Percentiles rank a stretch among this genome's conserved stretches.
Evolutionary conservation across 2,113 vertebrate species (phyloP).

Genomic region (Holacanthus passer): DNA sequence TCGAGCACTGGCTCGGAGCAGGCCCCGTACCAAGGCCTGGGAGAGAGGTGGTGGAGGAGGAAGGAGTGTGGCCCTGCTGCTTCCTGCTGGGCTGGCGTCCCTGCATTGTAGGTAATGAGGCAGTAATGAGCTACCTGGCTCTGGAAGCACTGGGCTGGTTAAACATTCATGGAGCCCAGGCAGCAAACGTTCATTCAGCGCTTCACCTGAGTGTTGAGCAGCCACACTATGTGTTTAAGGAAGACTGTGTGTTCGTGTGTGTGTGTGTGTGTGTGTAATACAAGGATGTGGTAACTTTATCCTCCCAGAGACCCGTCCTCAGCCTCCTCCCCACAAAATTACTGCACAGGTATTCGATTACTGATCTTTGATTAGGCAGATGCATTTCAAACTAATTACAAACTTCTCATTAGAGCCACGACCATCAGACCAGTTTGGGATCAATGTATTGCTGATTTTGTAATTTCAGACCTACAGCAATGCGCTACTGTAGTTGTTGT

Average conservation of each 20-base stretch:
- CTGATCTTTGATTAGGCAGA: constrained; percentile 87
- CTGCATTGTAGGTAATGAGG: constrained; percentile 61
- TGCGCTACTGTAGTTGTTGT: neutral
- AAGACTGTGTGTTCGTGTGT: constrained; percentile 24
- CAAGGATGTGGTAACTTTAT: constrained; percentile 80
- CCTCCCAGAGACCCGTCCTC: constrained; percentile 66
- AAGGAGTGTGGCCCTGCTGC: constrained; percentile 44
- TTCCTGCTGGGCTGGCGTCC: constrained; percentile 50
- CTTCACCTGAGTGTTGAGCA: constrained; percentile 70
- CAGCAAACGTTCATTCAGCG: constrained; percentile 72
- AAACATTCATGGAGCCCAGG: constrained; percentile 82
- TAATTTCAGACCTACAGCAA: neutral
- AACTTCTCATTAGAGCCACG: constrained; percentile 47
- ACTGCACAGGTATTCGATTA: constrained; percentile 81
- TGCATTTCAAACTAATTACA: constrained; percentile 83
- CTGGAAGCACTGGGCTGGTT: constrained; percentile 64
- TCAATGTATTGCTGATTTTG: neutral
- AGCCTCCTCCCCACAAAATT: constrained; percentile 74
- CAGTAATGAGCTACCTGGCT: constrained; percentile 69
- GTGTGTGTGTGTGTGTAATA: constrained; percentile 73
- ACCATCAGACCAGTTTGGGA: neutral
- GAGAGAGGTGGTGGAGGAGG: constrained; percentile 14
- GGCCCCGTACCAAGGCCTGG: constrained; percentile 15
- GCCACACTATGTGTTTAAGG: constrained; percentile 62
- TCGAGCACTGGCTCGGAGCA: constrained; percentile 16